Percentiles rank a stretch among this genome's conserved stretches.
Conservation (phyloP, 2,113 vertebrate species). For the Geococcyx californianus region DNA sequence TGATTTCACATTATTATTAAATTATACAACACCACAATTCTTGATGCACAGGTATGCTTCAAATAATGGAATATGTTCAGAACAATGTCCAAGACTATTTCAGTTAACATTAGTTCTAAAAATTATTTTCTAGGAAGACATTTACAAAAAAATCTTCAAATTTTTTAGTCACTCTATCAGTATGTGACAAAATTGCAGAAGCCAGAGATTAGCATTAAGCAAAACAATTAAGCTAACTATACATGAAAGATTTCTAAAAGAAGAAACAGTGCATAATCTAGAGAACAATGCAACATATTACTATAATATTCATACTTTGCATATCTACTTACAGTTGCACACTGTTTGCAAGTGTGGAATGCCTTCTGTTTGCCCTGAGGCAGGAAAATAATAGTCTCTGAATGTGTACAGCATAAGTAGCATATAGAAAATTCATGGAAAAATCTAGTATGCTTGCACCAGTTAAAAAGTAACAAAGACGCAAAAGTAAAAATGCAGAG, state of each 20-base stretch:
- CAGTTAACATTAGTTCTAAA: background rate
- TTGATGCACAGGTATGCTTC: background rate
- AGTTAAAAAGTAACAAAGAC: conserved; percentile 9
- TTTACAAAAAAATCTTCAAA: background rate
- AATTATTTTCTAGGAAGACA: background rate
- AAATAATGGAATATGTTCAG: background rate
- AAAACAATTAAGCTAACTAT: background rate
- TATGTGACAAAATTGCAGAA: background rate
- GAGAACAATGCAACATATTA: background rate
- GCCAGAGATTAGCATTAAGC: background rate
- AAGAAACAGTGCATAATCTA: background rate
- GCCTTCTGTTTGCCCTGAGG: background rate
- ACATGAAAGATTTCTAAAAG: background rate
- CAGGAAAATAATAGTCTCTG: background rate
- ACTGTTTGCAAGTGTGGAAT: background rate
- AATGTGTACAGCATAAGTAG: background rate
- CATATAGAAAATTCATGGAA: background rate
- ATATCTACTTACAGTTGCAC: background rate
- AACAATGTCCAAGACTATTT: background rate
- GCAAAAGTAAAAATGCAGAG: background rate
- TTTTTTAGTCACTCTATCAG: background rate
- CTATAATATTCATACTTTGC: background rate
- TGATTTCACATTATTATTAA: background rate
- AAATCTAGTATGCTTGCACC: background rate
- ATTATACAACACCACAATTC: background rate